Percentiles rank a stretch among this genome's conserved stretches.
phyloP scores from a whole-genome alignment of 2,113 vertebrate genomes.

The Solenodon paradoxus region DNA sequence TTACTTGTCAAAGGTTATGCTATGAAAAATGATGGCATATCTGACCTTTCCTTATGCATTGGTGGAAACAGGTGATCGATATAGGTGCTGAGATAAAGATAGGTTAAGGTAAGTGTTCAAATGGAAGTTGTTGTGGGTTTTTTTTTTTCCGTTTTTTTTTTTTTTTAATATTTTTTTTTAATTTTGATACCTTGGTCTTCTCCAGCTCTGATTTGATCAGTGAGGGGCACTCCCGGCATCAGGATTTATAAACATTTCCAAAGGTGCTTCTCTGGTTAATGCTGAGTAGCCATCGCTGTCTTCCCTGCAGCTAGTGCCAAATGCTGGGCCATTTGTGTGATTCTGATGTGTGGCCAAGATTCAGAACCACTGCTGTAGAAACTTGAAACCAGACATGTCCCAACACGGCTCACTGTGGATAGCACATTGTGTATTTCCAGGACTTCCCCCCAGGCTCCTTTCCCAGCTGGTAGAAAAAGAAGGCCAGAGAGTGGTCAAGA shows the following conservation, averaged over 20 bases:
- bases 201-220: not conserved
- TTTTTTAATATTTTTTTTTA: no score
- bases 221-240: not conserved
- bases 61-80: not conserved
- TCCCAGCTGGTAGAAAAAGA: not conserved
- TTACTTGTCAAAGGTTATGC: not conserved
- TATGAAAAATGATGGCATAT: not conserved
- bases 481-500: not conserved
- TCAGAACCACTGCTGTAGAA: not conserved
- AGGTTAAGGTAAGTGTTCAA: not conserved
- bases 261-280: no score
- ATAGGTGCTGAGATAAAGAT: not conserved
- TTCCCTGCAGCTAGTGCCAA: no score
- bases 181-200: no score
- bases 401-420: not conserved
- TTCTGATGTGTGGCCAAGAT: not conserved
- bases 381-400: not conserved
- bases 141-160: no score
- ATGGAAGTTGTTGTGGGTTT: no score
- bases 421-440: rapidly evolving
- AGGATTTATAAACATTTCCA: not conserved
- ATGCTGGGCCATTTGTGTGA: no score
- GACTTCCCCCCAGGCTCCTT: no score
- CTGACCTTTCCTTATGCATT: not conserved
- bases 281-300: no score